Base-by-base conservation (phyloP, 35 echinoderm and acorn worm genomes). In the Holothuria glaberrima region DNA sequence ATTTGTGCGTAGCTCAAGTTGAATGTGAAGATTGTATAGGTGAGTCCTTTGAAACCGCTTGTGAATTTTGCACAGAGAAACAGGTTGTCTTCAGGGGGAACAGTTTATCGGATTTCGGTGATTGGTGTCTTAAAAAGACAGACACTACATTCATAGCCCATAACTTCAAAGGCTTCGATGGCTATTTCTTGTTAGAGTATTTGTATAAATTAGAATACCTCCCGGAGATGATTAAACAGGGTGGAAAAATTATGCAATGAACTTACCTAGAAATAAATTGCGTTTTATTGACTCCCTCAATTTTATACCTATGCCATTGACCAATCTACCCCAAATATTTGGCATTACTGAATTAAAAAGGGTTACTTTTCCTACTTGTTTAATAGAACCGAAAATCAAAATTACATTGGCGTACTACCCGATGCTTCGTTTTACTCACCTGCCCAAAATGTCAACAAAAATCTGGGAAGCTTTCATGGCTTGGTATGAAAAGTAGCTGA, bases 351-450 rank as follows among this genome's bases (percentile, higher is more conserved):
- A 95, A 48, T 66, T 90, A 34, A 88, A 17, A 95, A 95, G 68
- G 86, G 90, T 5, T 92, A 52, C 52, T 95, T 95, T 79, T 68
- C 90, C 52, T 90, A 92, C 33, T 80, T 87, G 0, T 94, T 83
- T 62, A 95, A 95, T 59, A 90, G 75, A 0, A 64, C 50, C 12
- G 79, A 86, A 38, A 89, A 95, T 78, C 86, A 95, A 77, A 71
- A 75, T 17, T 90, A 95, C 46, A 59, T 72, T 1, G 94, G 94
- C 35, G 50, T 35, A 1, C 45, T 89, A 10, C 85, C 89, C 5
- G 73, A 86, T 7, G 59, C 75, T 7, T 58, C 58, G 1, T 76
- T 52, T 54, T 95, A n/a, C n/a, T n/a, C n/a, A n/a, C n/a, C 66
- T 48, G 79, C 77, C n/a, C 94, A 86, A 0, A 14, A 95, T 95